A percentile compares a stretch with the other conserved stretches of the same genome.
phyloP scores from a whole-genome alignment of 2,888 invertebrate species.

The Andrena minutula region DNA sequence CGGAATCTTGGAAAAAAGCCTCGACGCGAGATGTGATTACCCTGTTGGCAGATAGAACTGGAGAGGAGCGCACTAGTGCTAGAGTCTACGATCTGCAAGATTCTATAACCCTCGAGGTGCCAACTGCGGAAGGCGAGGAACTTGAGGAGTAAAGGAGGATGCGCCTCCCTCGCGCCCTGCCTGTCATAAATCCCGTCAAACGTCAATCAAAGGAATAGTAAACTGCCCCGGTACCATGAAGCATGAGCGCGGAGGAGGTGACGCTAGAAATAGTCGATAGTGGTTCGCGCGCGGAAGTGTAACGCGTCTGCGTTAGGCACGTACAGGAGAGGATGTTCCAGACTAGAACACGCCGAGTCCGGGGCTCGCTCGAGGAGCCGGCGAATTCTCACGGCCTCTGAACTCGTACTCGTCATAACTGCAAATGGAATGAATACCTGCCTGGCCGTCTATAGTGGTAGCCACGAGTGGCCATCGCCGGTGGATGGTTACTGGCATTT shows the following conservation, averaged over 20 bases:
- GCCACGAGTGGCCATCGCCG: slow-evolving; percentile 79
- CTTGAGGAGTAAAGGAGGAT: background rate
- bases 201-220: slow-evolving; percentile 58
- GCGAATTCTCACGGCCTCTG: slow-evolving; percentile 83
- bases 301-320: slow-evolving; percentile 51
- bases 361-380: slow-evolving; percentile 61
- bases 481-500: slow-evolving; percentile 80
- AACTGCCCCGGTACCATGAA: slow-evolving; percentile 40
- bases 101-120: too few relatives aligned
- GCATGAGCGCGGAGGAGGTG: slow-evolving; percentile 60
- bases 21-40: too few relatives aligned
- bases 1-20: too few relatives aligned
- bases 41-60: too few relatives aligned
- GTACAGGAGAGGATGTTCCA: slow-evolving; percentile 57
- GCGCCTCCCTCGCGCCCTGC: background rate
- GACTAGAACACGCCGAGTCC: slow-evolving; percentile 54
- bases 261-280: slow-evolving; percentile 38
- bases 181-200: slow-evolving; percentile 22
- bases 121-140: too few relatives aligned
- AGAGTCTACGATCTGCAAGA: too few relatives aligned
- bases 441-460: slow-evolving; percentile 76
- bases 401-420: slow-evolving; percentile 84
- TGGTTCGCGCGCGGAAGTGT: slow-evolving; percentile 52
- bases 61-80: too few relatives aligned
- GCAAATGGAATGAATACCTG: slow-evolving; percentile 84